Base-by-base conservation (phyloP, 2,888 invertebrate species). In the Hydriomena furcata region DNA sequence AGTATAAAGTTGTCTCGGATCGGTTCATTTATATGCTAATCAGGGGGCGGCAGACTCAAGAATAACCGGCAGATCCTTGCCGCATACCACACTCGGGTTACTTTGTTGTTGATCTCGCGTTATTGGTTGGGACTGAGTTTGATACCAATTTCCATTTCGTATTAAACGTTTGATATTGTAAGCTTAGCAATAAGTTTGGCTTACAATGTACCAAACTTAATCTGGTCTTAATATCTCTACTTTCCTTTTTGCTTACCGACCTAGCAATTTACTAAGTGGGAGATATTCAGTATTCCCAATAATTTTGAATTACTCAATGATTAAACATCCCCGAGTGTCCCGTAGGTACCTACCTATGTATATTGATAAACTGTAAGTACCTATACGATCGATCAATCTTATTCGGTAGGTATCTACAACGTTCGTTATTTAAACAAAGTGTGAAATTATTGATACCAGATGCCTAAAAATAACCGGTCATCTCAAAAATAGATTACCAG, bases 21-120 rank as follows among this genome's bases (percentile, higher is more conserved):
- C 60, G 73, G 78, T 83, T 89, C 84, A 87, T 89, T 88, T 88
- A 88, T 87, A 90, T 89, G 87, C 79, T 87, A 89, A 90, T 90
- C 71, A 65, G 71, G 51, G 66, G 84, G 85, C 47, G 43, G 43
- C 32, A 12, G 28, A 27, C 43, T 75, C 68, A 63, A 71, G 71
- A 75, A 76, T 74, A 82, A 82, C 80, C 80, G 79, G 84, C 84
- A 77, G 58, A 65, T 67, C 52, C 65, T 53, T 34, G 55, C 37
- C 64, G 58, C 67, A 63, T 66, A 64, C 61, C 62, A 58, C 60
- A 60, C 46, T 47, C 10, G 42, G 52, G 46, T 57, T 56, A 64
- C 64, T 55, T 61, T 64, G 64, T 58, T 47, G 55, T 37, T 38
- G 23, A 52, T 49, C 54, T 43, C 25, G 28, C 25, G 48, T 51